Evolutionary conservation across 2,888 invertebrate genomes (phyloP), one percentile per base, ranked within the genome.

Genomic region (Trissonchulus sp.): DNA sequence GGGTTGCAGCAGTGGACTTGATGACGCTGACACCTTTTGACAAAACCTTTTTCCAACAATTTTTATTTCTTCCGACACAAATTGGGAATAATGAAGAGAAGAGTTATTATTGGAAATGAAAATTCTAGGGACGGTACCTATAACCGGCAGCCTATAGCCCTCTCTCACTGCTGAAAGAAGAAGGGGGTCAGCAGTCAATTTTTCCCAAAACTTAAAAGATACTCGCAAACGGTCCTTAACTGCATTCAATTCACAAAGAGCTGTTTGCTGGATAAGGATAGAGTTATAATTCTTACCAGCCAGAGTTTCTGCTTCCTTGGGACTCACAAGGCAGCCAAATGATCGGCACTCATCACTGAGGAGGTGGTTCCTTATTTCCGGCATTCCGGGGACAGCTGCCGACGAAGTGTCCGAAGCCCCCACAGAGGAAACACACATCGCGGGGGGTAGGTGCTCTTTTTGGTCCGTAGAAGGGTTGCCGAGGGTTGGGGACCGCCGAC

Each of bases 331-430:
- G 60, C 60, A n/a, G n/a, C 60, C 18, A 60, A 60, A 18, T 18
- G 60, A 18, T 18, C n/a, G 60, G 18, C n/a, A 18, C 18, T 18
- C 60, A 60, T 60, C 60, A 60, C 18, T 60, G 18, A 60, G n/a
- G 60, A 18, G 60, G 60, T 60, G 18, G 60, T n/a, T 60, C 60
- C n/a, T 60, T 60, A n/a, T 18, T 18, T n/a, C 18, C 18, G 60
- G 60, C 60, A n/a, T 60, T 60, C 18, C 60, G 60, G 60, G 60
- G 60, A 60, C 60, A 60, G 60, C 18, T 18, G n/a, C n/a, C 60
- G 60, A 60, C 60, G 60, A 60, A 60, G 60, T 60, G 60, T 18
- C 60, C 60, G 60, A n/a, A 60, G 60, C 18, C 60, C n/a, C 60
- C 60, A n/a, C 60, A 60, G 18, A 60, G n/a, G 60, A 60, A 60